Base-by-base conservation (phyloP, 2,797 vertebrate species). In the Mus caroli region DNA sequence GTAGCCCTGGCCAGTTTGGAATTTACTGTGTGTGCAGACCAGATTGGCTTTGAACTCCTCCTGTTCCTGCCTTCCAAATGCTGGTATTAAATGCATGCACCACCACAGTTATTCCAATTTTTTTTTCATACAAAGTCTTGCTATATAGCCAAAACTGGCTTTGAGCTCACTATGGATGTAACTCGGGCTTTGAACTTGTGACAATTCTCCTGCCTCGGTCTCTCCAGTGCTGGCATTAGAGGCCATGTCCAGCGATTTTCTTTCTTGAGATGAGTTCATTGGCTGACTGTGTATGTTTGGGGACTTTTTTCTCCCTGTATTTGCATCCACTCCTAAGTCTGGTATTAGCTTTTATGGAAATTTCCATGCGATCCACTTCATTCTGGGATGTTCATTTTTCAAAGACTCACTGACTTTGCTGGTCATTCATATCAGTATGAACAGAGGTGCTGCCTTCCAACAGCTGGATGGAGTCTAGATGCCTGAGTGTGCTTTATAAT, bases 201-300 rank as follows among this genome's bases (percentile, higher is more conserved):
- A 31, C 52, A 20, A 13, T 88, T 34, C 71, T 34, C 37, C 54
- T 60, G 13, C 28, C 71, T 76, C 54, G 31, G 19, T 22, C 28
- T 76, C 6, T 40, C 71, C 20, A 76, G 71, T 10, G 37, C 52
- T 75, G 52, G 26, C 37, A 75, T 31, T 58, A 58, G 20, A 58
- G 69, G n/a, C 37, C 54, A 24, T 34, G 5, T 31, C 37, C 28
- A 43, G 17, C 14, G n/a, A 10, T 80, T 91, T 90, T 77, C 56
- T 77, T 88, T 85, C 1, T 22, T 58, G 75, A 69, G 71, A 82
- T 69, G 52, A 96, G 73, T 88, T 94, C 71, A 82, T 7, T 37
- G 64, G 37, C 28, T 60, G 12, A 76, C 73, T 64, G 28, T 28
- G 20, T 20, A 37, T 4, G 6, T 3, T 58, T 87, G 71, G 6